Conservation (phyloP, 2,888 invertebrate genomes). For the Idaea biselata region DNA sequence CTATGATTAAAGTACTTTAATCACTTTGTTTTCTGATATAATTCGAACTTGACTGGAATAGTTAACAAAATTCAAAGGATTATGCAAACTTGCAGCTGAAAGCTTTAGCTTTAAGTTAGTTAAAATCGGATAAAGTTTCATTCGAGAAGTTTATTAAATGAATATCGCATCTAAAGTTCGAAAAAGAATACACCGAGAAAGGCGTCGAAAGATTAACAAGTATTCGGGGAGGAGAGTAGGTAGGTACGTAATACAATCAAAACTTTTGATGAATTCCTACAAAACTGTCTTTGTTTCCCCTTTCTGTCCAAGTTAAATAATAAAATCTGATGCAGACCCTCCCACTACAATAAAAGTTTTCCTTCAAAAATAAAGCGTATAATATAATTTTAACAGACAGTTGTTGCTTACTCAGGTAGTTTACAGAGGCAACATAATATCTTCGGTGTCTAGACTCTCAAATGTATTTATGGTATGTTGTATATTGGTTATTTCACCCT, state of each 20-base stretch:
- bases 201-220: slow-evolving; percentile 62
- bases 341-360: slow-evolving; percentile 49
- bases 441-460: slow-evolving; percentile 25
- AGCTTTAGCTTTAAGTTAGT: slow-evolving; percentile 4
- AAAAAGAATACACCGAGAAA: slow-evolving; percentile 45
- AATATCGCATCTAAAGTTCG: slow-evolving; percentile 36
- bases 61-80: slow-evolving; percentile 5
- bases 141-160: slow-evolving; percentile 31
- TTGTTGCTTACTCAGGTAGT: slow-evolving; percentile 19
- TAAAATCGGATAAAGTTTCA: slow-evolving; percentile 1
- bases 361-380: slow-evolving; percentile 38
- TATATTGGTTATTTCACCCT: background rate
- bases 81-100: slow-evolving; percentile 8
- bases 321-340: slow-evolving; percentile 58
- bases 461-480: slow-evolving; percentile 7
- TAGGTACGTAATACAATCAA: slow-evolving; percentile 75
- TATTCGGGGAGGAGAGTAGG: slow-evolving; percentile 57
- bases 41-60: background rate
- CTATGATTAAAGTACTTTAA: background rate
- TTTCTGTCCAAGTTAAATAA: slow-evolving; percentile 69
- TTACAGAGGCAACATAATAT: slow-evolving; percentile 15
- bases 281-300: slow-evolving; percentile 74
- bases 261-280: slow-evolving; percentile 76
- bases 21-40: background rate
- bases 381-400: slow-evolving; percentile 23